These are phyloP conservation scores for Cantharis lateralis DNA, from an alignment of 2,888 invertebrate genomes.

Conservation along the genomic window DNA sequence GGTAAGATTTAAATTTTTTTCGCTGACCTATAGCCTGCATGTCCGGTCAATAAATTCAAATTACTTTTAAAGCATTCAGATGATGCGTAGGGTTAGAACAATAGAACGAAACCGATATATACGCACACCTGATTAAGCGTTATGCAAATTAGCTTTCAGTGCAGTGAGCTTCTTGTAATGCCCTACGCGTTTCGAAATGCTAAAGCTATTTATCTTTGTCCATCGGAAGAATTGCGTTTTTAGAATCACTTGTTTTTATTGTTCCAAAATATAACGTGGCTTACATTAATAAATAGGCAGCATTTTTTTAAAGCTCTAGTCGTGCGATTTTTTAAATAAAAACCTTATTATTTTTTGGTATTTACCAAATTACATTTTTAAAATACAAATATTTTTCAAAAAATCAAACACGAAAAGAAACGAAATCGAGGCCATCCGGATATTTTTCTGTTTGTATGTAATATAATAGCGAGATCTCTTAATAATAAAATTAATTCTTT, in stretches of 20 bases:
- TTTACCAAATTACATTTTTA: background rate
- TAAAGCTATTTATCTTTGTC: slow-evolving; percentile 23
- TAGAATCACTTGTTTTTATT: slow-evolving; percentile 1
- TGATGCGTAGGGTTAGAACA: background rate
- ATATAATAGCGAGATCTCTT: background rate
- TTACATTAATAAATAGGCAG: background rate
- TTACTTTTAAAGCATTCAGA: background rate
- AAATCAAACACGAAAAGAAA: background rate
- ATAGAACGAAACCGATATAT: slow-evolving; percentile 1
- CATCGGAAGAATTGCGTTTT: slow-evolving; percentile 12
- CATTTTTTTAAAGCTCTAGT: background rate
- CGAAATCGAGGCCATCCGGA: background rate
- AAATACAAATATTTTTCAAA: background rate
- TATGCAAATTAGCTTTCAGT: slow-evolving; percentile 30
- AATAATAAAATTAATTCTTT: background rate
- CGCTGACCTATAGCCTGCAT: background rate
- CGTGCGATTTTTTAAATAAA: background rate
- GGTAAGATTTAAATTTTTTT: background rate
- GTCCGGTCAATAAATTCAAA: background rate
- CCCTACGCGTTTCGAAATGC: slow-evolving; percentile 19
- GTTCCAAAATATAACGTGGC: background rate
- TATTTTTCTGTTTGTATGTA: background rate
- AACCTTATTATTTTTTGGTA: background rate
- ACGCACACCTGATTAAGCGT: slow-evolving; percentile 30
- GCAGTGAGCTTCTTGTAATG: slow-evolving; percentile 28